A percentile compares a stretch with the other conserved stretches of the same genome.
Evolutionary conservation across 2,888 invertebrate genomes (phyloP).

Genomic region (Siphlonurus alternatus): DNA sequence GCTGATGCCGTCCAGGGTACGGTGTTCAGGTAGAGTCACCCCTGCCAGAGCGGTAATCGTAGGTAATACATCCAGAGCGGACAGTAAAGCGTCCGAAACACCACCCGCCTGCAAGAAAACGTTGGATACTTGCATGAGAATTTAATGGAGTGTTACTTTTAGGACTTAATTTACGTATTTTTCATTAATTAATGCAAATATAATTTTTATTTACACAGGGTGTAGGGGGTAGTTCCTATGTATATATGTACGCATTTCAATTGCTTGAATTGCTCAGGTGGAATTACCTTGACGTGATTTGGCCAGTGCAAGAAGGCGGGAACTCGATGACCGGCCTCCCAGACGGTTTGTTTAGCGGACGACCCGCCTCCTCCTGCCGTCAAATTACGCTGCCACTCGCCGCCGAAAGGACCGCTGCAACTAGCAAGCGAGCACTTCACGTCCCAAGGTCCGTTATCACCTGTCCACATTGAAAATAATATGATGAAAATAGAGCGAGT

Average conservation of each 20-base stretch:
- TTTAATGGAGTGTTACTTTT: too few relatives aligned
- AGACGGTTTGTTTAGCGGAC: slow-evolving; percentile 17
- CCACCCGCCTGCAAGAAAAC: slow-evolving; percentile 12
- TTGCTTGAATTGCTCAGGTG: too few relatives aligned
- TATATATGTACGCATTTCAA: background rate
- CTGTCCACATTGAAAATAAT: slow-evolving; percentile 9
- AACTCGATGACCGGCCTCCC: slow-evolving; percentile 19
- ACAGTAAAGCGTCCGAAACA: slow-evolving; percentile 12
- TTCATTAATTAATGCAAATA: too few relatives aligned
- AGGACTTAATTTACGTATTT: too few relatives aligned
- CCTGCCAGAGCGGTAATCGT: slow-evolving; percentile 14
- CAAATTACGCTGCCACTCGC: slow-evolving; percentile 13
- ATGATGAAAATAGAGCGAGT: too few relatives aligned
- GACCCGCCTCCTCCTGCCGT: slow-evolving; percentile 12
- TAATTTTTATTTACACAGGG: too few relatives aligned
- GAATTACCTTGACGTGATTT: slow-evolving; percentile 10
- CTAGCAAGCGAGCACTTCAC: slow-evolving; percentile 14
- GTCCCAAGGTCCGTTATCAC: slow-evolving; percentile 16
- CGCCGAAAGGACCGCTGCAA: slow-evolving; percentile 13
- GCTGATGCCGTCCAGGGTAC: slow-evolving; percentile 15
- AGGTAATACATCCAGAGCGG: slow-evolving; percentile 16
- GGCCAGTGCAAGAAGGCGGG: slow-evolving; percentile 17
- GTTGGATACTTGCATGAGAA: too few relatives aligned
- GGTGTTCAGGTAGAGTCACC: slow-evolving; percentile 10
- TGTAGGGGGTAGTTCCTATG: too few relatives aligned